These are phyloP conservation scores for Chiroxiphia lanceolata DNA, from an alignment of 2,797 vertebrate species.

Conservation along the genomic window DNA sequence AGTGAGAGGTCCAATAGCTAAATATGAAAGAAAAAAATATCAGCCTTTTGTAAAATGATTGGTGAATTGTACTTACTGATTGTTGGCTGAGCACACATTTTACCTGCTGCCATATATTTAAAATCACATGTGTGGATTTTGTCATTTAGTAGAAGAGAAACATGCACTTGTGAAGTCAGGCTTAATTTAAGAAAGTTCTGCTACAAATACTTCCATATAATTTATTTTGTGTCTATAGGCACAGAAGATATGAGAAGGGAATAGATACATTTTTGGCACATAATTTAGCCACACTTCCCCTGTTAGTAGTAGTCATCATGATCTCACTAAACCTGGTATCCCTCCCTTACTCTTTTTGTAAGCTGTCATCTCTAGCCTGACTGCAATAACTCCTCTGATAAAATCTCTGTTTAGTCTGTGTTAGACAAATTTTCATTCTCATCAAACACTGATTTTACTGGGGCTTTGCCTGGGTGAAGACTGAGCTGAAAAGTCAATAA, in stretches of 20 bases:
- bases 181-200: background rate
- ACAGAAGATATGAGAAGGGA: background rate
- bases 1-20: background rate
- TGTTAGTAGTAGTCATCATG: background rate
- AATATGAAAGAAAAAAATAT: background rate
- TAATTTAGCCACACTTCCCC: background rate
- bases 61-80: background rate
- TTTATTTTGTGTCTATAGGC: slow-evolving; percentile 23
- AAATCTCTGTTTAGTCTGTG: background rate
- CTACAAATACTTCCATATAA: background rate
- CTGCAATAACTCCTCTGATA: background rate
- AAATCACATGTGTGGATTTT: background rate
- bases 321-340: background rate
- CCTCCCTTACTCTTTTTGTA: background rate
- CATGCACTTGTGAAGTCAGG: background rate
- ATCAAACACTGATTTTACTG: background rate
- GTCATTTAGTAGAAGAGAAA: background rate
- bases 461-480: background rate
- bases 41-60: background rate
- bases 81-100: background rate
- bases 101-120: background rate
- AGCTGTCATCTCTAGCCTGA: background rate
- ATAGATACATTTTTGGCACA: background rate
- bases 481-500: background rate
- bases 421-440: background rate